Evolutionary conservation across 2,888 invertebrate species (phyloP).

Genomic region (Drosophila putrida): DNA sequence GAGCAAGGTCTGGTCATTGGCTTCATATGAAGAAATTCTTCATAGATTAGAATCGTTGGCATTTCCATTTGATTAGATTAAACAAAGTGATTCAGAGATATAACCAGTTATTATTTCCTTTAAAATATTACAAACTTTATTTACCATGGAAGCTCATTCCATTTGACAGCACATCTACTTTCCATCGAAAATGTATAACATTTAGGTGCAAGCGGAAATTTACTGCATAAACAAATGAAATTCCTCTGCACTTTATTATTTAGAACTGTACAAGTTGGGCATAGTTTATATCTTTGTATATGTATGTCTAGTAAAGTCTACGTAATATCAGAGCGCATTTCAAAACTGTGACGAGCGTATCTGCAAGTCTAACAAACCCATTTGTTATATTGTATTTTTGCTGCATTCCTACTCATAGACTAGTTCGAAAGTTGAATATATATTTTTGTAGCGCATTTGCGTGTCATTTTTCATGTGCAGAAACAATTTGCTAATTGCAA

Average conservation of each 20-base stretch:
- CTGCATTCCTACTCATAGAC: conserved; percentile 23
- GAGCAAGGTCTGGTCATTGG: conserved; percentile 56
- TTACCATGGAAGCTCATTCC: conserved; percentile 12
- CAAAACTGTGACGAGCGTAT: neutral
- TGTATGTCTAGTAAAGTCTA: neutral
- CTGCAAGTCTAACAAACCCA: neutral
- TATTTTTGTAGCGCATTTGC: conserved; percentile 39
- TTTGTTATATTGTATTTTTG: conserved; percentile 7
- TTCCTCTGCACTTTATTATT: neutral
- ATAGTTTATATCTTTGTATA: neutral
- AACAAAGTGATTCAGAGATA: conserved; percentile 30
- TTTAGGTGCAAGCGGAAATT: conserved; percentile 18
- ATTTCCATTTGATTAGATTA: conserved; percentile 40
- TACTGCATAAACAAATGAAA: conserved; percentile 17
- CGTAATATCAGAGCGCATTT: neutral
- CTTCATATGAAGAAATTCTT: conserved; percentile 25
- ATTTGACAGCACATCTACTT: conserved; percentile 18
- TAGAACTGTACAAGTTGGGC: neutral
- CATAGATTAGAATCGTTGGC: conserved; percentile 31
- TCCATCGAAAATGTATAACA: conserved; percentile 6
- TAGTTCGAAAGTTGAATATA: conserved; percentile 26
- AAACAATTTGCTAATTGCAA: conserved; percentile 62
- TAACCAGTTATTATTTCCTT: neutral
- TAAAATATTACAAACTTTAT: neutral
- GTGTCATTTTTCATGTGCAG: conserved; percentile 39